Percentiles rank a stretch among this genome's conserved stretches.
These are phyloP conservation scores for Xylocampa areola DNA, from an alignment of 2,888 invertebrate genomes.

Conservation along the genomic window DNA sequence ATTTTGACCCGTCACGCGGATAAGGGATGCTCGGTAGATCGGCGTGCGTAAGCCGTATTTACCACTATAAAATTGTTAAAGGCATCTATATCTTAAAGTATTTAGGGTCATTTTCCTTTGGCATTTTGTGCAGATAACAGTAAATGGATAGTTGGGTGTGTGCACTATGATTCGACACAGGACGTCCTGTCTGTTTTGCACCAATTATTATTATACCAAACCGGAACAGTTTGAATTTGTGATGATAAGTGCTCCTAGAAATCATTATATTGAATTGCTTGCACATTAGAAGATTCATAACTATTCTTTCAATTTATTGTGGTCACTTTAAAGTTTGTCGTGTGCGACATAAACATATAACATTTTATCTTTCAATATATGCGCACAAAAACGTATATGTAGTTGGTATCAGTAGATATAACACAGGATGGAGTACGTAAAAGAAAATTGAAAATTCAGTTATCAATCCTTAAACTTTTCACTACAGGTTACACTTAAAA, in stretches of 20 bases:
- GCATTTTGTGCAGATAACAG: conserved; percentile 44
- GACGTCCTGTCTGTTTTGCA: conserved; percentile 88
- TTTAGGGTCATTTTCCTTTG: conserved; percentile 60
- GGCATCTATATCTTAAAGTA: conserved; percentile 25
- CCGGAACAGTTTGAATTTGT: conserved; percentile 84
- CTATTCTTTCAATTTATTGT: conserved; percentile 1
- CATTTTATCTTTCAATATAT: not conserved
- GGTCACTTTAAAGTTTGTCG: no score
- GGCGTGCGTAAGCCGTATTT: conserved; percentile 55
- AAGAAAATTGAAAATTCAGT: not conserved
- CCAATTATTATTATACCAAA: conserved; percentile 85
- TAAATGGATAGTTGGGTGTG: conserved; percentile 65
- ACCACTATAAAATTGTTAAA: conserved; percentile 11
- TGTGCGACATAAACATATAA: conserved; percentile 6
- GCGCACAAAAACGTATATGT: no score
- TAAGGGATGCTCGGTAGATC: conserved; percentile 81
- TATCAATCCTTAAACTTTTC: no score
- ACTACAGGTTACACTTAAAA: no score
- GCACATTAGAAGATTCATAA: conserved; percentile 8
- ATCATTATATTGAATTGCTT: conserved; percentile 42
- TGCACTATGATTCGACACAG: conserved; percentile 82
- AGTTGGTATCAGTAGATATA: no score
- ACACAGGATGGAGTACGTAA: not conserved
- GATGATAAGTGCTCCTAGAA: conserved; percentile 57
- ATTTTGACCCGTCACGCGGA: conserved; percentile 88